Evolutionary conservation across 2,888 invertebrate species (phyloP).

Genomic region (Euspilapteryx auroguttella): DNA sequence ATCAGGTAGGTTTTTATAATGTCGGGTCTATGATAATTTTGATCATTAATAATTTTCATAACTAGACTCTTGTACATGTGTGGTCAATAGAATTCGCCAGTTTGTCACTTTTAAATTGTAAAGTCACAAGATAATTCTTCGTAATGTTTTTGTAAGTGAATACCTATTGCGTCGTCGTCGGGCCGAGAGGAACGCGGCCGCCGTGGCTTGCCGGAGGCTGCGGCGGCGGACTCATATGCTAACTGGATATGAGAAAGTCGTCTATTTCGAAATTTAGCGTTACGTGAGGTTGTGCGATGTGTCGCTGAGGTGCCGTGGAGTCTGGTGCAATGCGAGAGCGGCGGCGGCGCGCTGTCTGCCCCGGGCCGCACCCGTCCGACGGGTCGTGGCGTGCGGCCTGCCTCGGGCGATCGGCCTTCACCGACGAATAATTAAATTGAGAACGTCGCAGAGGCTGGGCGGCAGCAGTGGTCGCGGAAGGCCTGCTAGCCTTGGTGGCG

Average conservation of each 20-base stretch:
- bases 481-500: constrained; percentile 51
- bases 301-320: constrained; percentile 52
- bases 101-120: too few relatives aligned
- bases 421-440: constrained; percentile 53
- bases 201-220: too few relatives aligned
- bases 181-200: too few relatives aligned
- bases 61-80: too few relatives aligned
- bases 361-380: constrained; percentile 56
- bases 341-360: constrained; percentile 59
- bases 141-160: too few relatives aligned
- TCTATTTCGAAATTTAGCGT: constrained; percentile 53
- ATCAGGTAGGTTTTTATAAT: too few relatives aligned
- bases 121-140: too few relatives aligned
- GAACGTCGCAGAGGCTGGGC: constrained; percentile 25
- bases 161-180: too few relatives aligned
- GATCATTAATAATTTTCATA: neutral
- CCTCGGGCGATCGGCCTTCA: constrained; percentile 59
- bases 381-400: constrained; percentile 52
- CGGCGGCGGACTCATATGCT: constrained; percentile 17
- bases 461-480: constrained; percentile 13
- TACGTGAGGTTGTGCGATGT: constrained; percentile 46
- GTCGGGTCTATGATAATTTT: too few relatives aligned
- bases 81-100: too few relatives aligned
- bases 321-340: constrained; percentile 41
- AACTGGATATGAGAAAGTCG: constrained; percentile 47